Conservation (phyloP, 2,797 vertebrate species). For the Tapera naevia region DNA sequence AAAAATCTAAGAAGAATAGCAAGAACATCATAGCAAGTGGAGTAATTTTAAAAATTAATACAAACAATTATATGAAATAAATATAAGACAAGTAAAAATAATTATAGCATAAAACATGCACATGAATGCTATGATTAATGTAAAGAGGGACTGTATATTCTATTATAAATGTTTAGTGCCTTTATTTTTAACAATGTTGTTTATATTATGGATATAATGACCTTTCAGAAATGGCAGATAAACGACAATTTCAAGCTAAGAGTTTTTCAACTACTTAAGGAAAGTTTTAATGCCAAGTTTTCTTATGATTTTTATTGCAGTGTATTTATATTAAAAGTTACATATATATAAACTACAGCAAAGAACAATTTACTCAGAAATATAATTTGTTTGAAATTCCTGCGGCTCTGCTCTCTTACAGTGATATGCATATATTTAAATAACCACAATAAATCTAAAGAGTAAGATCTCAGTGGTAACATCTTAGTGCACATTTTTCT, state of each 20-base stretch:
- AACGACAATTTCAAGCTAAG: slow-evolving; percentile 55
- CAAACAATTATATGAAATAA: slow-evolving; percentile 3
- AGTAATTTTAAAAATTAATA: background rate
- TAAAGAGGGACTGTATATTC: slow-evolving; percentile 26
- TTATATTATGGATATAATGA: slow-evolving; percentile 55
- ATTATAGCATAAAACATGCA: background rate
- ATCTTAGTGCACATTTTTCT: background rate
- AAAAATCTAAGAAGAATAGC: background rate
- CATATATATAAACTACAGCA: slow-evolving; percentile 55
- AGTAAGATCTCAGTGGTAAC: background rate
- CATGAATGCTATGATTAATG: slow-evolving; percentile 34
- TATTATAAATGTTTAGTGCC: slow-evolving; percentile 43
- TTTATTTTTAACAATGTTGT: slow-evolving; percentile 58
- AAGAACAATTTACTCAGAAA: slow-evolving; percentile 46
- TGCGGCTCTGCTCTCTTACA: background rate
- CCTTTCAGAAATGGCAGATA: slow-evolving; percentile 61
- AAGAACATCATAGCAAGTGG: background rate
- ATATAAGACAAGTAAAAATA: background rate
- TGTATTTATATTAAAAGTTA: slow-evolving; percentile 58
- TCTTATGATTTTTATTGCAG: slow-evolving; percentile 48
- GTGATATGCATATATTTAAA: slow-evolving; percentile 34
- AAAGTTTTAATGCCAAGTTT: slow-evolving; percentile 62
- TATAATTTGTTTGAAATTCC: slow-evolving; percentile 55
- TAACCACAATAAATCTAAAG: background rate
- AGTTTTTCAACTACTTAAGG: slow-evolving; percentile 58